Percentiles rank a stretch among this genome's conserved stretches.
Conservation (phyloP, 2,113 vertebrate genomes). For the Mesitornis unicolor region DNA sequence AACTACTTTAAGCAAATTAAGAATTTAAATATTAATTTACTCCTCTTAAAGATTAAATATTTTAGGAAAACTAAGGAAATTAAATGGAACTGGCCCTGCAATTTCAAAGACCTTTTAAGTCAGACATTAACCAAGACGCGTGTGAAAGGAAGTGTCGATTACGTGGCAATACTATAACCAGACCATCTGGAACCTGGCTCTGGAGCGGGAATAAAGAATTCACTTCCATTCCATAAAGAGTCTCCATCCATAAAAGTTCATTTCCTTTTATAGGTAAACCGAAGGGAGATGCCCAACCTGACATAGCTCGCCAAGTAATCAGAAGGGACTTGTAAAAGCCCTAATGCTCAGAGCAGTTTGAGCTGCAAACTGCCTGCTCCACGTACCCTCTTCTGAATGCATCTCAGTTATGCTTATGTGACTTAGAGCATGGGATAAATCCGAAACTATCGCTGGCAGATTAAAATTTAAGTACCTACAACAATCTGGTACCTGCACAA, state of each 20-base stretch:
- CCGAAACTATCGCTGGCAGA: background rate
- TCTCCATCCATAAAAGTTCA: background rate
- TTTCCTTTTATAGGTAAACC: background rate
- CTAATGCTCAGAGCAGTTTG: background rate
- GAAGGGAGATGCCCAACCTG: background rate
- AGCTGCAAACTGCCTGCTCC: background rate
- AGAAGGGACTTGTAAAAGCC: background rate
- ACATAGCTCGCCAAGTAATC: background rate
- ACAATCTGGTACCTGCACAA: too few species aligned
- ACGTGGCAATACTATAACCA: background rate
- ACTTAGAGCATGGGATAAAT: background rate
- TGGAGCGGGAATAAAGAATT: background rate
- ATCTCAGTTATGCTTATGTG: background rate
- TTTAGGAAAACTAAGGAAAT: background rate
- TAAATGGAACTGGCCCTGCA: background rate
- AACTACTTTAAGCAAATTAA: background rate
- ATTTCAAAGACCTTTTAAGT: background rate
- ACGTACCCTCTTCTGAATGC: background rate
- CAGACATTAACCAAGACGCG: background rate
- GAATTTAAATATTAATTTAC: background rate
- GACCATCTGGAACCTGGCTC: background rate
- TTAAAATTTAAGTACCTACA: background rate
- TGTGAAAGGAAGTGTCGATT: background rate
- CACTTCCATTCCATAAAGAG: background rate
- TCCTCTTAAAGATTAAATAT: background rate